These are phyloP conservation scores for Mastigias papua DNA, from an alignment of 30 jellyfish, hydroid and myxozoan species.

Conservation along the genomic window DNA sequence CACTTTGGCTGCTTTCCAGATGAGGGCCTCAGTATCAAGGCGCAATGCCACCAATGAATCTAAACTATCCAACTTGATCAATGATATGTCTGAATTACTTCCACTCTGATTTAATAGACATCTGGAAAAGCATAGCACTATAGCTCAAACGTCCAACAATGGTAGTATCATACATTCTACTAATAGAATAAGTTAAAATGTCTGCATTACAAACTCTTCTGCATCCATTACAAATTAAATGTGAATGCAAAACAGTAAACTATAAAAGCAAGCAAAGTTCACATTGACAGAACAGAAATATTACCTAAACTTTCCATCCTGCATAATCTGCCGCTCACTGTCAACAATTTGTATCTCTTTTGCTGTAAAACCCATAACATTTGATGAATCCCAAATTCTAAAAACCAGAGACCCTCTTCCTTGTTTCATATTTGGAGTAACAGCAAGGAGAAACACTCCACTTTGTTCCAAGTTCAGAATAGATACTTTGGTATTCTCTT, in stretches of 20 bases:
- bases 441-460: constrained; percentile 65
- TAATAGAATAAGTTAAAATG: too few species aligned
- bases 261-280: background rate
- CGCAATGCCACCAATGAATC: constrained; percentile 31
- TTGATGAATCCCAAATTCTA: constrained; percentile 76
- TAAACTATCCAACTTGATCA: constrained; percentile 36
- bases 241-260: background rate
- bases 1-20: constrained; percentile 55
- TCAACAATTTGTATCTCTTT: constrained; percentile 76
- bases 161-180: too few species aligned
- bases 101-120: constrained; percentile 8
- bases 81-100: constrained; percentile 9
- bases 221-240: background rate
- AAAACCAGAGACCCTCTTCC: constrained; percentile 45
- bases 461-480: constrained; percentile 47
- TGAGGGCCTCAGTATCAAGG: constrained; percentile 39
- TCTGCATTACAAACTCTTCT: too few species aligned
- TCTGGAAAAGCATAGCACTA: background rate
- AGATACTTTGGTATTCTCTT: constrained; percentile 71
- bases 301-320: constrained; percentile 84
- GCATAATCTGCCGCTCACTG: constrained; percentile 20
- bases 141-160: too few species aligned
- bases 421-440: constrained; percentile 60
- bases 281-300: background rate
- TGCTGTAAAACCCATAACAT: constrained; percentile 79